phyloP scores from a whole-genome alignment of 1,140 invertebrate species.

The Papilio polyxenes region DNA sequence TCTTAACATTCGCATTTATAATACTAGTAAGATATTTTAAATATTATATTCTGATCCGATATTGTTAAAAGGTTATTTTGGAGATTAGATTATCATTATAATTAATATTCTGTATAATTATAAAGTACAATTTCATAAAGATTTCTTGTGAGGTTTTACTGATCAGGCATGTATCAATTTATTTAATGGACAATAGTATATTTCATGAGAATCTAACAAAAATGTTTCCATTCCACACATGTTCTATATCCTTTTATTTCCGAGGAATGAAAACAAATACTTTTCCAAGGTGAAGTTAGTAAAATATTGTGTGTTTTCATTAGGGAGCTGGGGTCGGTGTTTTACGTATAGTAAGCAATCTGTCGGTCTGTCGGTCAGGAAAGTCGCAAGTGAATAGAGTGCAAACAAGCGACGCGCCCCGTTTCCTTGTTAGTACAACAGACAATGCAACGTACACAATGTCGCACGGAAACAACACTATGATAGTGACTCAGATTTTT shows the following conservation, averaged over 20 bases:
- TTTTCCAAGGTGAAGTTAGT: constrained; percentile 1
- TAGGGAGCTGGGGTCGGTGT: constrained; percentile 1
- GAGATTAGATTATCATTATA: too few species aligned
- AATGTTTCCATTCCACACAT: constrained; percentile 5
- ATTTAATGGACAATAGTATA: neutral
- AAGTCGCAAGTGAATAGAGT: constrained; percentile 14
- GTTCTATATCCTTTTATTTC: neutral
- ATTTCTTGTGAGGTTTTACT: neutral
- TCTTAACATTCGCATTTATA: too few species aligned
- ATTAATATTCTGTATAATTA: neutral
- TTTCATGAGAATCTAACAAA: neutral
- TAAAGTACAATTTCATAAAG: too few species aligned
- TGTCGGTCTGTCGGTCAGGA: constrained; percentile 14
- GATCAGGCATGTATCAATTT: neutral
- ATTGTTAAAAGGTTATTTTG: too few species aligned
- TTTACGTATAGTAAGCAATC: neutral
- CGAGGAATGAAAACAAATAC: constrained; percentile 5
- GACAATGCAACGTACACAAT: neutral
- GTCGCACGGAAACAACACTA: neutral
- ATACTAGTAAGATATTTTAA: too few species aligned
- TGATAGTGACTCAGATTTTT: neutral
- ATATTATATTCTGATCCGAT: too few species aligned
- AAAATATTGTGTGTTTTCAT: constrained; percentile 15
- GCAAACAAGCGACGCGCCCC: constrained; percentile 19
- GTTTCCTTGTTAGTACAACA: constrained; percentile 23